Evolutionary conservation across 1,140 invertebrate species (phyloP), one percentile per base, ranked within the genome.

Genomic region (Brachionus plicatilis): DNA sequence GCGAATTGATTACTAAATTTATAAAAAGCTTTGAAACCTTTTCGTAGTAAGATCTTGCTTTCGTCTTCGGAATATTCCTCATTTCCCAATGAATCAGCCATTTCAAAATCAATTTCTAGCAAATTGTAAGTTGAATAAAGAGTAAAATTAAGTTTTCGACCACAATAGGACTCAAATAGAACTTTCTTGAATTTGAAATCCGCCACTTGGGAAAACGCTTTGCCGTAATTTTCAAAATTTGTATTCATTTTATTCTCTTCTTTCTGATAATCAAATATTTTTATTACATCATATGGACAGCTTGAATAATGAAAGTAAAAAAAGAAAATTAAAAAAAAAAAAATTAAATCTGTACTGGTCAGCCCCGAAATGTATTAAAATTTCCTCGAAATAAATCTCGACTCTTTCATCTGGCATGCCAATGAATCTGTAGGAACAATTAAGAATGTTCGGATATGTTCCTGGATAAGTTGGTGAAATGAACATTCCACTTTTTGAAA

Each of bases 381-480:
- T 99, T 91, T 99, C 97, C 87, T 95, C 92, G 91, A 99, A 99
- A 90, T 96, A 95, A 85, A 99, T 91, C 85, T 95, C 93, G 86
- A 99, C 94, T 87, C 98, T 91, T 90, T 99, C 95, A 80, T 94
- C 93, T 29, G 92, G 91, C 86, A 92, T 92, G n/a, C 97, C 97
- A 86, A 94, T 92, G 90, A 99, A 96, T 89, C 94, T 93, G 91
- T 98, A 98, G 89, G 92, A 93, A 91, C 96, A 99, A 86, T 92
- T 92, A 85, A 97, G 92, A 90, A 96, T 94, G 90, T 98, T 98
- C 84, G 97, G 97, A 91, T 99, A 99, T 85, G 95, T 94, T 86
- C 97, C 98, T 45, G 98, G 97, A 92, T 99, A 99, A 68, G 97
- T 99, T 83, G 97, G 96, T 72, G 97, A 97, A 85, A 96, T 90